Evolutionary conservation across 2,797 vertebrate genomes (phyloP), one percentile per base, ranked within the genome.

Genomic region (Enteromius paludinosus): DNA sequence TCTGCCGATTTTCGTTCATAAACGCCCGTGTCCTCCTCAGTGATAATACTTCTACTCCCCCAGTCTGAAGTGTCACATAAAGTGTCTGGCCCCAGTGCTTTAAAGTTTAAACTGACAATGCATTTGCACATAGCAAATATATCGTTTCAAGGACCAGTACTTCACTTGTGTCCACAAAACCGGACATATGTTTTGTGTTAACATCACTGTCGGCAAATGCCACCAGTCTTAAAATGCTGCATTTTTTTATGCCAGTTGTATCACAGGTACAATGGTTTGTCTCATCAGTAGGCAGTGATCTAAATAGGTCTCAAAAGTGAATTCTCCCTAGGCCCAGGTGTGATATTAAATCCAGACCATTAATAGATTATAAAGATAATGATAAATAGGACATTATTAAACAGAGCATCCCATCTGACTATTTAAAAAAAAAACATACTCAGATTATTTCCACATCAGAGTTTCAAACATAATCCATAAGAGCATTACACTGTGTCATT

Each of bases 1-100:
- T 86, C 88, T 90, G 83, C 85, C 80, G 75, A 72, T 84, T 80
- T 86, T 83, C 87, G 56, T 90, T 89, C 89, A 90, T 90, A 90
- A 90, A 91, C 87, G 90, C 76, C 76, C 45, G 62, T 49, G 87
- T 89, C 89, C 78, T 62, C 45, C 41, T 61, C 59, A 56, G 78
- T 35, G 5, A 78, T 66, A 49, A 49, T 66, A 38, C 43, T 49
- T 25, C 49, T 52, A 35, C 61, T 78, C 43, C 75, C 23, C 18
- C 65, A 59, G 78, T 69, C 47, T 79, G 47, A 35, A 52, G 56
- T 64, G 79, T 72, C 79, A 64, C 69, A 64, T 62, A 72, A 41
- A 49, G 69, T 35, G 69, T 62, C 54, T 69, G n/a, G 23, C 15
- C 52, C 65, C 33, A 38, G 77, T 28, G 47, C 77, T 79, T 49